Base-by-base conservation (phyloP, 2,113 vertebrate species). In the Laterallus jamaicensis region DNA sequence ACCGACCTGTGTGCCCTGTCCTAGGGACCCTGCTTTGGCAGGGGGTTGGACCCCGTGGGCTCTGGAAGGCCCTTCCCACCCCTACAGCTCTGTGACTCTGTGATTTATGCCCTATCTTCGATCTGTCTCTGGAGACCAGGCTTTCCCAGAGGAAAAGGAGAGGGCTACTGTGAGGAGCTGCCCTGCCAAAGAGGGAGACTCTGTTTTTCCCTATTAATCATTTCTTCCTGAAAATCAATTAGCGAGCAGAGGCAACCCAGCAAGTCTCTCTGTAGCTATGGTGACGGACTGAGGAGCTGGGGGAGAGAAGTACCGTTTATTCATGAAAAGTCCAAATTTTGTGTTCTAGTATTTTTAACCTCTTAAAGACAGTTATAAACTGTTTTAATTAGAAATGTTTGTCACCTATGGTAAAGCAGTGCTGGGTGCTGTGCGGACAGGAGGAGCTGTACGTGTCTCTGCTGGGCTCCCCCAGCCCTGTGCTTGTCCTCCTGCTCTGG, bases 201-300 rank as follows among this genome's bases (percentile, higher is more conserved):
- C n/a, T 49, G 28, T 8, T 74, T 80, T 24, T 54, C 42, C 76
- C 69, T 44, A 69, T 80, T 64, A 90, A 73, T 88, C 7, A 18
- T 49, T 79, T 82, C 50, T 81, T 88, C 54, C 81, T 74, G 74
- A 44, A 90, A 95, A 93, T 89, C 90, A 96, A 70, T 97, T 94
- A 96, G 44, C 73, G 88, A 64, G 95, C 40, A 85, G 50, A 87
- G 81, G 82, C 64, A 93, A 55, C 35, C 56, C 82, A 67, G 77
- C 95, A 74, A 78, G 56, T 83, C 64, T 86, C 93, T 62, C 49
- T 58, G 97, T 97, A 97, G 95, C 97, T 93, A 96, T 97, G 94
- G 97, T 96, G 87, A 97, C 69, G 0, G 76, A 75, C 84, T 12
- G 42, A 32, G 49, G 93, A 70, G 54, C 63, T 9, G 4, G 17